Percentiles rank a stretch among this genome's conserved stretches.
Evolutionary conservation across 2,797 vertebrate species (phyloP).

Genomic region (Heteromormyrus szaboi): DNA sequence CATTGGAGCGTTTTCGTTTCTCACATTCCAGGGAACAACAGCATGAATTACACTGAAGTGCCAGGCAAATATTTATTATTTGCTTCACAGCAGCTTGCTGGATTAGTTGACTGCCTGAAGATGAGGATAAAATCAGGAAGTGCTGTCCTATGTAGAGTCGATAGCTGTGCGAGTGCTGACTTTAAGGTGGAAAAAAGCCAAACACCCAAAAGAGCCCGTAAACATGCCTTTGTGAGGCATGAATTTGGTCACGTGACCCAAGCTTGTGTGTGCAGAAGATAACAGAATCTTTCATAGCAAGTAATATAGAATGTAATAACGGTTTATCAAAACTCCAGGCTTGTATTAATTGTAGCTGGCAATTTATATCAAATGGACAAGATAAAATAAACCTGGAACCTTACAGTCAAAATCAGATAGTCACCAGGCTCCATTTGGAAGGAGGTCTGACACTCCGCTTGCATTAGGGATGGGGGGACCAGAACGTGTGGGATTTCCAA

Average conservation of each 20-base stretch:
- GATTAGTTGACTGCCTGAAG: neutral
- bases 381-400: neutral
- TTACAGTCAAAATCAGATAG: neutral
- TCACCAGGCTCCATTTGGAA: neutral
- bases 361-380: neutral
- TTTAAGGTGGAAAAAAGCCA: neutral
- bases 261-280: neutral
- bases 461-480: neutral
- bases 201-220: neutral
- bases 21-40: neutral
- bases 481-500: neutral
- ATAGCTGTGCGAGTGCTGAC: neutral
- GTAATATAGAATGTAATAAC: neutral
- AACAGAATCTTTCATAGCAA: neutral
- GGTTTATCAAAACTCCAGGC: neutral
- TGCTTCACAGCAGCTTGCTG: neutral
- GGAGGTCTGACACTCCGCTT: neutral
- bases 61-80: neutral
- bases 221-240: neutral
- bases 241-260: neutral
- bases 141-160: neutral
- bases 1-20: neutral
- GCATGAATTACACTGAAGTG: neutral
- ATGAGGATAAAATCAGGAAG: neutral
- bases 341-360: neutral